Conservation (phyloP, 2,888 invertebrate genomes). For the Drosophila percnosoma region DNA sequence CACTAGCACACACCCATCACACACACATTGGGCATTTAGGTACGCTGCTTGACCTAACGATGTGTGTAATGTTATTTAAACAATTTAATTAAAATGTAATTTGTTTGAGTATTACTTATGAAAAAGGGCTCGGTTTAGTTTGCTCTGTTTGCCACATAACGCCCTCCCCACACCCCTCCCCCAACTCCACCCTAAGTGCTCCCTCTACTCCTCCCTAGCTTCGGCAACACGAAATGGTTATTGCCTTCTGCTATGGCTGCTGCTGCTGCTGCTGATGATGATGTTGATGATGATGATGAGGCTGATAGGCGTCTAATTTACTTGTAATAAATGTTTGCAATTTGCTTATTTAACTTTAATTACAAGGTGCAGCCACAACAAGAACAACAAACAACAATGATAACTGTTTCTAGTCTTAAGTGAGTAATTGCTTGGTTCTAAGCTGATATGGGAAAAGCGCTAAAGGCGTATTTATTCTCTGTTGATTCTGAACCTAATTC, state of each 20-base stretch:
- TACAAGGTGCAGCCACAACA: slow-evolving; percentile 58
- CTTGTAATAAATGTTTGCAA: slow-evolving; percentile 80
- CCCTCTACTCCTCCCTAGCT: background rate
- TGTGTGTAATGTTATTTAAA: slow-evolving; percentile 83
- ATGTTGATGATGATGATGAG: slow-evolving; percentile 61
- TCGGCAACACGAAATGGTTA: slow-evolving; percentile 14
- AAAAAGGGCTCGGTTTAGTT: slow-evolving; percentile 68
- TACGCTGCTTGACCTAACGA: slow-evolving; percentile 82
- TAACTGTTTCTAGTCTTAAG: slow-evolving; percentile 36
- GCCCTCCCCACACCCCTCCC: background rate
- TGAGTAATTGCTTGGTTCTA: slow-evolving; percentile 58
- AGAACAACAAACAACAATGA: slow-evolving; percentile 20
- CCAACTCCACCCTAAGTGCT: background rate
- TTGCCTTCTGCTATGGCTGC: slow-evolving; percentile 13
- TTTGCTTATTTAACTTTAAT: slow-evolving; percentile 79
- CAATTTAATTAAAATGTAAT: slow-evolving; percentile 84
- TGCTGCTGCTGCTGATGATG: slow-evolving; percentile 14
- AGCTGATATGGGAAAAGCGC: slow-evolving; percentile 1
- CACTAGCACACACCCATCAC: slow-evolving; percentile 24
- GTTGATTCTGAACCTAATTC: background rate
- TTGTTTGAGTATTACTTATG: slow-evolving; percentile 81
- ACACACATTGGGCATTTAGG: slow-evolving; percentile 65
- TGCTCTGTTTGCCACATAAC: slow-evolving; percentile 22
- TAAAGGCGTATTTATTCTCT: slow-evolving; percentile 8
- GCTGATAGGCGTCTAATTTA: slow-evolving; percentile 77